Evolutionary conservation across 2,797 vertebrate genomes (phyloP).

Genomic region (Phoeniculus purpureus): DNA sequence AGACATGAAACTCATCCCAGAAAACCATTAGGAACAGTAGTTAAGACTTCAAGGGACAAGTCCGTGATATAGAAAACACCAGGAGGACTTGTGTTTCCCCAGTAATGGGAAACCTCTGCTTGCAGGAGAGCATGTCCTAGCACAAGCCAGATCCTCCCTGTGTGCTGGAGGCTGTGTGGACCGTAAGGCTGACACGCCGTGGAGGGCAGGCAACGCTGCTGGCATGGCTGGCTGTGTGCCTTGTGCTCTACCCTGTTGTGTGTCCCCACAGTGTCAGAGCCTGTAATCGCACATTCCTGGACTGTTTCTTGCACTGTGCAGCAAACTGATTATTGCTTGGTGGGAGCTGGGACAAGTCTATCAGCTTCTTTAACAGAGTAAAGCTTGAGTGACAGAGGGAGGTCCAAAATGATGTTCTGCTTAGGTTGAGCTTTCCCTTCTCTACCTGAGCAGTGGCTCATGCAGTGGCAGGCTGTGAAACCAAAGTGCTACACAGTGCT

Average conservation of each 20-base stretch:
- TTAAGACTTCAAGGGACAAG: neutral
- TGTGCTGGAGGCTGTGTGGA: rapidly evolving
- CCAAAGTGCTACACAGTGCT: neutral
- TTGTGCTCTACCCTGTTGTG: rapidly evolving
- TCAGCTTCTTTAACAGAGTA: neutral
- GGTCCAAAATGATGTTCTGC: neutral
- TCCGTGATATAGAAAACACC: neutral
- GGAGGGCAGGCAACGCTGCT: rapidly evolving
- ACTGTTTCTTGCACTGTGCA: neutral
- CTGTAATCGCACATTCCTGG: rapidly evolving
- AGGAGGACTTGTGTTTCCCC: neutral
- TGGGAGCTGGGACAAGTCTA: neutral
- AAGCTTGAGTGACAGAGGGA: neutral
- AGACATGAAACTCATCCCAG: neutral
- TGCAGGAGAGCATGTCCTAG: neutral
- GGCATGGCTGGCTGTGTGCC: neutral
- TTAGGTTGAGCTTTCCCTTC: neutral
- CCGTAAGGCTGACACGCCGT: rapidly evolving
- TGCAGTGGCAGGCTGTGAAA: neutral
- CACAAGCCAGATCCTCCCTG: rapidly evolving
- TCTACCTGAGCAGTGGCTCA: neutral
- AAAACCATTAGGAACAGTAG: neutral
- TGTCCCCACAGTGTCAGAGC: rapidly evolving
- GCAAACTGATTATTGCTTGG: neutral
- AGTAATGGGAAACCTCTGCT: neutral